These are phyloP conservation scores for Andrena marginata DNA, from an alignment of 2,888 invertebrate genomes.

Conservation along the genomic window DNA sequence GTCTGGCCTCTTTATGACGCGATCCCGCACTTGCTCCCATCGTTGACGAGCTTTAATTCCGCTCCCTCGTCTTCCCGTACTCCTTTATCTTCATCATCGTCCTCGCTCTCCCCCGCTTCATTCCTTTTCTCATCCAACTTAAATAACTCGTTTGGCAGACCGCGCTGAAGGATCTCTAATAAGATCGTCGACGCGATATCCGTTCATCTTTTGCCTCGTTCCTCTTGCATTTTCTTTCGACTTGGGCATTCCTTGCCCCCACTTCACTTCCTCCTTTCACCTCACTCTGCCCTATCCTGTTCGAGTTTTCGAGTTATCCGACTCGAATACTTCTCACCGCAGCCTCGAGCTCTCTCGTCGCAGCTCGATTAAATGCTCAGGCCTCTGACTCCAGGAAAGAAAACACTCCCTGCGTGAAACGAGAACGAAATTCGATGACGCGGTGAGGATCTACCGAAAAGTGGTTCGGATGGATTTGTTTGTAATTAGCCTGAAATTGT, in stretches of 20 bases:
- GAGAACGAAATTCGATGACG: not conserved
- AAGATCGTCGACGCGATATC: conserved; percentile 78
- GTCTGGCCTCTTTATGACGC: conserved; percentile 39
- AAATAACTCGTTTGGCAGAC: conserved; percentile 78
- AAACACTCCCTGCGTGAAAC: conserved; percentile 18
- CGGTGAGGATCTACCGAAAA: not conserved
- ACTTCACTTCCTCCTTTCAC: not conserved
- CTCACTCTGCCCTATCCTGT: conserved; percentile 13
- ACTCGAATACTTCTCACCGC: conserved; percentile 62
- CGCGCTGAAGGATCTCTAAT: conserved; percentile 75
- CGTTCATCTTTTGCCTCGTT: conserved; percentile 55
- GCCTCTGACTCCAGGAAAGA: conserved; percentile 37
- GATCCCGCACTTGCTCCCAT: conserved; percentile 14
- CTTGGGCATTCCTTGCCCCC: conserved; percentile 16
- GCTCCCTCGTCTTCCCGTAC: conserved; percentile 16
- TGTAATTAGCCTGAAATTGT: too few species aligned
- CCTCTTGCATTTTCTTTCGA: conserved; percentile 47
- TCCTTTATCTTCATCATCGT: conserved; percentile 50
- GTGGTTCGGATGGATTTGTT: too few species aligned
- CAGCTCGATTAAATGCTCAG: conserved; percentile 78
- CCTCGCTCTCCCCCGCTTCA: conserved; percentile 22
- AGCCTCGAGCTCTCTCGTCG: conserved; percentile 63
- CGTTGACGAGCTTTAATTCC: conserved; percentile 65
- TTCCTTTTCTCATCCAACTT: conserved; percentile 71
- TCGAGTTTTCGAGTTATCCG: conserved; percentile 72